A percentile compares a stretch with the other conserved stretches of the same genome.
These are phyloP conservation scores for Amiota communis DNA, from an alignment of 2,888 invertebrate species.

Conservation along the genomic window DNA sequence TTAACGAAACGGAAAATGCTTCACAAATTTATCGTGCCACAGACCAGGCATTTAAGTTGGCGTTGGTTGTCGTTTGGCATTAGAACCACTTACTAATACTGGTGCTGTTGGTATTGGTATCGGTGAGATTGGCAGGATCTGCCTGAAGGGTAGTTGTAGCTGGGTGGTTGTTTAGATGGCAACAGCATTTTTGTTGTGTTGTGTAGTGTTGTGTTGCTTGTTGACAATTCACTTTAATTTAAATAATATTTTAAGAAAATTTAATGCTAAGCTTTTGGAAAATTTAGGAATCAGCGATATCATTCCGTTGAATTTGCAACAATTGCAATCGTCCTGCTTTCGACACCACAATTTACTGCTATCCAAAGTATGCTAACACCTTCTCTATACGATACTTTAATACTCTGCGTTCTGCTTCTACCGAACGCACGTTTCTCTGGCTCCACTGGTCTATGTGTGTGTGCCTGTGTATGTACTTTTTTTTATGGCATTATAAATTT, in stretches of 20 bases:
- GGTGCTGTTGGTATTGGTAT: no score
- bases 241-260: conserved; percentile 21
- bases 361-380: no score
- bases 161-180: not conserved
- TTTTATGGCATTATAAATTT: conserved; percentile 28
- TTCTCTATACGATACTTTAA: no score
- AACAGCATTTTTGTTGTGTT: not conserved
- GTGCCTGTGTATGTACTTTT: not conserved
- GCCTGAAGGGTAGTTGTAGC: not conserved
- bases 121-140: no score
- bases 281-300: no score
- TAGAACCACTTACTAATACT: no score
- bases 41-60: not conserved
- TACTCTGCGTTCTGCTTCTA: not conserved
- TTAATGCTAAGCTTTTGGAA: conserved; percentile 1
- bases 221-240: conserved; percentile 28
- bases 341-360: no score
- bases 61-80: no score
- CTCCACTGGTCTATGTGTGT: not conserved
- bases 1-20: conserved; percentile 24
- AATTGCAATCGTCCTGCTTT: no score
- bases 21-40: conserved; percentile 22
- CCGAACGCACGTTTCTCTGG: not conserved
- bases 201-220: conserved; percentile 7
- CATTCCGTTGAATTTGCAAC: no score